A percentile compares a stretch with the other conserved stretches of the same genome.
Conservation (phyloP, 2,888 invertebrate genomes). For the Philaethria dido region DNA sequence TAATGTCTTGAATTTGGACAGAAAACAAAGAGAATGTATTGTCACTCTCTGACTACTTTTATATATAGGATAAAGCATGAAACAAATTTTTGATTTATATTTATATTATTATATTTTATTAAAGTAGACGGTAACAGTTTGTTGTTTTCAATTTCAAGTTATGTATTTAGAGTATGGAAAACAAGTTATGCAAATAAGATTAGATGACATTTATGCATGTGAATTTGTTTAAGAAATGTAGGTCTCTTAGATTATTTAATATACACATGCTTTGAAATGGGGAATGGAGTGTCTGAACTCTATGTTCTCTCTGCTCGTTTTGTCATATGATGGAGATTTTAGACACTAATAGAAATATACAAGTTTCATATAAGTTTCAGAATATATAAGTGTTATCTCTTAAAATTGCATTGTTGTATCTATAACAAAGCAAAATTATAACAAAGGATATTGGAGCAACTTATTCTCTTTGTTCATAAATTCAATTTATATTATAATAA, state of each 20-base stretch:
- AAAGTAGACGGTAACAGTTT: too few relatives aligned
- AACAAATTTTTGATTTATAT: too few relatives aligned
- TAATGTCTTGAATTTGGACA: too few relatives aligned
- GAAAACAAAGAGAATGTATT: too few relatives aligned
- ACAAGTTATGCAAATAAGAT: conserved; percentile 17
- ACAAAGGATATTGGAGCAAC: background rate
- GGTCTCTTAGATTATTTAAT: conserved; percentile 10
- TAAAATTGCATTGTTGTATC: background rate
- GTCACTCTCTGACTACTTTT: too few relatives aligned
- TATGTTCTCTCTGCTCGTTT: background rate
- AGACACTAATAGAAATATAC: too few relatives aligned
- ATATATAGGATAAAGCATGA: too few relatives aligned
- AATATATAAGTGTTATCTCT: background rate
- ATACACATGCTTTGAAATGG: background rate
- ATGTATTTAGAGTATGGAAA: background rate
- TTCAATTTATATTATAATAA: too few relatives aligned
- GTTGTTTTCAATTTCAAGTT: background rate
- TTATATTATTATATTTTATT: background rate
- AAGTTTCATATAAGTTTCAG: too few relatives aligned
- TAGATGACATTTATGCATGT: background rate
- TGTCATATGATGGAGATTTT: too few relatives aligned
- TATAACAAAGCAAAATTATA: background rate
- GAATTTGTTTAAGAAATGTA: conserved; percentile 3
- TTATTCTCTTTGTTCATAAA: background rate
- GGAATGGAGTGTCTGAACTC: background rate